These are phyloP conservation scores for Microcebus tavaratra DNA, from an alignment of 2,113 vertebrate species.

Conservation along the genomic window DNA sequence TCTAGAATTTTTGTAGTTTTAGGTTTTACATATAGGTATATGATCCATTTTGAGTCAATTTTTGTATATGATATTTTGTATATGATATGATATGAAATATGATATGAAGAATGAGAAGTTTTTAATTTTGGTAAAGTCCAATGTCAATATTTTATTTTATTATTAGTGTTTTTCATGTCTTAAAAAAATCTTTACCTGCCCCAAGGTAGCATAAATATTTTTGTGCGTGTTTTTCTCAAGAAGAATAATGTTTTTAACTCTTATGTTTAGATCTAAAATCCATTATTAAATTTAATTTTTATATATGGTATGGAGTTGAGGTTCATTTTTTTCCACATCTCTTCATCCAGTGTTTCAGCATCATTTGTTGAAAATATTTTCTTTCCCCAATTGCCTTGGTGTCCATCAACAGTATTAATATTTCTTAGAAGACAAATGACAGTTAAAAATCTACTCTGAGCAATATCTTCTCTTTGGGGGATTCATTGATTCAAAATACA, in stretches of 20 bases:
- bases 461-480: not conserved
- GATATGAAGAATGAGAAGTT: not conserved
- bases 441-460: not conserved
- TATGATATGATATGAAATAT: too few relatives aligned
- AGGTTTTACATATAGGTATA: not conserved
- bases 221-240: not conserved
- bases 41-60: not conserved
- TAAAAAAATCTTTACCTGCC: not conserved
- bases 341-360: not conserved
- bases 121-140: not conserved
- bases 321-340: not conserved
- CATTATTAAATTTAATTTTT: not conserved
- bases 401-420: not conserved
- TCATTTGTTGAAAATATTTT: not conserved
- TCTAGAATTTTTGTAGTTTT: not conserved
- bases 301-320: not conserved
- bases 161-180: not conserved
- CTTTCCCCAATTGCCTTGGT: not conserved
- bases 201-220: not conserved
- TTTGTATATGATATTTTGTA: not conserved
- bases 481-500: not conserved
- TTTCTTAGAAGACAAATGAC: not conserved
- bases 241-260: not conserved
- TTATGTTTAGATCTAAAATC: not conserved
- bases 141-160: not conserved